phyloP scores from a whole-genome alignment of 2,797 vertebrate genomes.

The Hozukius guyotensis region DNA sequence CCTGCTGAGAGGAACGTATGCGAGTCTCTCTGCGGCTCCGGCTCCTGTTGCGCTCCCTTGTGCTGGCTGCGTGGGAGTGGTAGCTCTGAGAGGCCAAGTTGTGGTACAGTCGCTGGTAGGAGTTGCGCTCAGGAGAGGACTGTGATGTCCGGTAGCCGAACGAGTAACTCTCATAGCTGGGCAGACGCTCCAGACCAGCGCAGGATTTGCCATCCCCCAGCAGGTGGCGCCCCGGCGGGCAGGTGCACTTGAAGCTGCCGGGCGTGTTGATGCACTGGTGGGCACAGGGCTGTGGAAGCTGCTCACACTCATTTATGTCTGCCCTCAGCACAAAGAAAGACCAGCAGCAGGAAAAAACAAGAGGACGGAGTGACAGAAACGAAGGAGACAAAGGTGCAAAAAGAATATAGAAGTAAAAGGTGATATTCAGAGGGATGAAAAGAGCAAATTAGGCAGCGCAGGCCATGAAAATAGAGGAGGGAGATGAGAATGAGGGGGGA shows the following conservation, averaged over 20 bases:
- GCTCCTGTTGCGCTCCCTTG: constrained; percentile 57
- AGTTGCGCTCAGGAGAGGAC: constrained; percentile 84
- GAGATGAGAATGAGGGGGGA: constrained; percentile 68
- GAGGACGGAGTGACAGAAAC: neutral
- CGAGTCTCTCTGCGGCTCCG: constrained; percentile 82
- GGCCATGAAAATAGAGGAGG: constrained; percentile 43
- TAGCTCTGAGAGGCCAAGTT: constrained; percentile 92
- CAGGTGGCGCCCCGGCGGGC: constrained; percentile 92
- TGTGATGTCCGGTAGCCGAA: constrained; percentile 89
- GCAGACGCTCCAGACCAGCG: constrained; percentile 93
- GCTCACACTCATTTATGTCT: constrained; percentile 99
- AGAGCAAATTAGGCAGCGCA: constrained; percentile 27
- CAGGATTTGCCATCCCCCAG: constrained; percentile 97
- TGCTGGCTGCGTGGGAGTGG: constrained; percentile 84
- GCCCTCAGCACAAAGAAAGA: constrained; percentile 83
- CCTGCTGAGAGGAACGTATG: constrained; percentile 2
- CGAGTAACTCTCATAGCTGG: constrained; percentile 86
- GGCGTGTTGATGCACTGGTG: constrained; percentile 93
- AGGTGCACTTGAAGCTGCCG: constrained; percentile 96
- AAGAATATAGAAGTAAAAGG: neutral
- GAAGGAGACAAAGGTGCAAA: constrained; percentile 1
- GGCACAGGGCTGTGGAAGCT: constrained; percentile 92
- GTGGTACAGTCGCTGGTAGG: constrained; percentile 89
- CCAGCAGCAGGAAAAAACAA: constrained; percentile 65
- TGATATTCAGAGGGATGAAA: constrained; percentile 10